These are phyloP conservation scores for Gila orcuttii DNA, from an alignment of 2,113 vertebrate genomes.

Conservation along the genomic window DNA sequence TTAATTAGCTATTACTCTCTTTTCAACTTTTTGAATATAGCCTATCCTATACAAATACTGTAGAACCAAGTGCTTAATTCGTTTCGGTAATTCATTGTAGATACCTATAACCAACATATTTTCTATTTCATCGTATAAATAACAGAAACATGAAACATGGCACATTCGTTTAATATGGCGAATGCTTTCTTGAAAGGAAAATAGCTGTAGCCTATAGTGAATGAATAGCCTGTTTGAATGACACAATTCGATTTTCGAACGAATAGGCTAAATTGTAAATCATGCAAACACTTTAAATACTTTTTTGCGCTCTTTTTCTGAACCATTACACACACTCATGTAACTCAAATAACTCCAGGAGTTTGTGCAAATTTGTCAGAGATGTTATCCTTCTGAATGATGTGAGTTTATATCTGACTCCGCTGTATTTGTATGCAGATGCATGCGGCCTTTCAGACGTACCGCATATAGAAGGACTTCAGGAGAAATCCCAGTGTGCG, in stretches of 20 bases:
- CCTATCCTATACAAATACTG: background rate
- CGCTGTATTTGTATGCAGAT: conserved; percentile 76
- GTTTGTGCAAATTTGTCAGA: background rate
- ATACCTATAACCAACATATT: too few relatives aligned
- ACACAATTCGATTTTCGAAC: background rate
- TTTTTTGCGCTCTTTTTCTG: background rate
- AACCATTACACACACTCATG: background rate
- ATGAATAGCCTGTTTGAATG: background rate
- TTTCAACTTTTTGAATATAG: background rate
- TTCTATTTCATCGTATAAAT: background rate
- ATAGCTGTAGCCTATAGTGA: background rate
- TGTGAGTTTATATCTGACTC: background rate
- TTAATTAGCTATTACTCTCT: background rate
- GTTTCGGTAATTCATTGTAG: background rate
- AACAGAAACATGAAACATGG: background rate
- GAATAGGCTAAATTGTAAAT: background rate
- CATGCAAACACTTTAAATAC: background rate
- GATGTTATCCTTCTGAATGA: background rate
- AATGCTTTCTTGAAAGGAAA: background rate
- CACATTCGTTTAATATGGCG: background rate
- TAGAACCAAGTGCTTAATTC: background rate
- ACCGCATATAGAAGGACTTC: conserved; percentile 94
- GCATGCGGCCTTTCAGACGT: conserved; percentile 97
- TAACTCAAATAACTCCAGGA: background rate
- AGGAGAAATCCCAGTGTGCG: conserved; percentile 98